A percentile compares a stretch with the other conserved stretches of the same genome.
phyloP scores from a whole-genome alignment of 2,113 vertebrate genomes.

The Suricata suricatta region DNA sequence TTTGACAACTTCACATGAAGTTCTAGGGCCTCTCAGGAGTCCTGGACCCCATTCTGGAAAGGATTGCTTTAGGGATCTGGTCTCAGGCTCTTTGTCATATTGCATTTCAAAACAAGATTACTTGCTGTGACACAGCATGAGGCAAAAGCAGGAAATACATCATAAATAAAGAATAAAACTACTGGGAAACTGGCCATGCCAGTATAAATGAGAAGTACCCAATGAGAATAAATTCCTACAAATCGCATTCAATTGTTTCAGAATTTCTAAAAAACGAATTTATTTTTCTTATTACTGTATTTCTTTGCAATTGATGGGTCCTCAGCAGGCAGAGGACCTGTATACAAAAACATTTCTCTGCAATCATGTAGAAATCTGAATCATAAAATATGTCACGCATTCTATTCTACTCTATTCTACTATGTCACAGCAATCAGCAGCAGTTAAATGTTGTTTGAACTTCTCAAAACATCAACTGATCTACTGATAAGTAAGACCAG shows the following conservation, averaged over 20 bases:
- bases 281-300: conserved; percentile 60
- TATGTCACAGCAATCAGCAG: conserved; percentile 46
- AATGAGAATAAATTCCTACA: conserved; percentile 53
- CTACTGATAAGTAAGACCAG: not conserved
- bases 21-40: not conserved
- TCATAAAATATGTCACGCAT: conserved; percentile 36
- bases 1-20: conserved; percentile 6
- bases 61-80: not conserved
- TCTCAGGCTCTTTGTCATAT: conserved; percentile 25
- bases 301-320: conserved; percentile 51
- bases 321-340: conserved; percentile 50
- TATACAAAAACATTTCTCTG: conserved; percentile 57
- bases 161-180: conserved; percentile 66
- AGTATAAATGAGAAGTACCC: conserved; percentile 46
- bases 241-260: conserved; percentile 44
- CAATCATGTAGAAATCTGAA: conserved; percentile 40
- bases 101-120: conserved; percentile 55
- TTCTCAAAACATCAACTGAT: conserved; percentile 10
- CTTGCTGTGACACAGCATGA: conserved; percentile 61
- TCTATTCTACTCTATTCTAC: conserved; percentile 13
- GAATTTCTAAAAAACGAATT: conserved; percentile 65
- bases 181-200: conserved; percentile 36
- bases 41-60: not conserved
- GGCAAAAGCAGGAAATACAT: conserved; percentile 56
- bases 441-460: not conserved